Evolutionary conservation across 2,888 invertebrate species (phyloP).

Genomic region (Gasteruption jaculator): DNA sequence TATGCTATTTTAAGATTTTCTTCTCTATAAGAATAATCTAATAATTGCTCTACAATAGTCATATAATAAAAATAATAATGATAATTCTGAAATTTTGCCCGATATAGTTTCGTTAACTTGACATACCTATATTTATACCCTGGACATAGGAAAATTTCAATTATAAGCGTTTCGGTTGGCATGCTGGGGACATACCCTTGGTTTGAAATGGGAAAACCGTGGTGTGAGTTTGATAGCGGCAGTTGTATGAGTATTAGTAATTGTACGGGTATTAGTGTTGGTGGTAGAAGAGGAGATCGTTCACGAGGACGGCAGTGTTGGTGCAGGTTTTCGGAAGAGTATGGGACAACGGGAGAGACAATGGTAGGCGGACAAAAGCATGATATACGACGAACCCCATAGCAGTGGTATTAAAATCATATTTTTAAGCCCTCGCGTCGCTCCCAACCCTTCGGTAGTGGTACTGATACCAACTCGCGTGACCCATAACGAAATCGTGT

Average conservation of each 20-base stretch:
- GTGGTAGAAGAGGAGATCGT: slow-evolving; percentile 12
- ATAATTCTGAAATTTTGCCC: too few relatives aligned
- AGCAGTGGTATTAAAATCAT: slow-evolving; percentile 49
- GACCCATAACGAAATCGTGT: too few relatives aligned
- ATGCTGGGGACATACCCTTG: slow-evolving; percentile 9
- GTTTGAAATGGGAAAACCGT: neutral
- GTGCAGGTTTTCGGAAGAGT: slow-evolving; percentile 32
- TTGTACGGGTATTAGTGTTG: too few relatives aligned
- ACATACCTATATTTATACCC: too few relatives aligned
- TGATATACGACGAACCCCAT: slow-evolving; percentile 45
- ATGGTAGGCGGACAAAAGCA: slow-evolving; percentile 49
- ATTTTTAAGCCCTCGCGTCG: slow-evolving; percentile 42
- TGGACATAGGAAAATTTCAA: slow-evolving; percentile 30
- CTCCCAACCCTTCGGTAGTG: too few relatives aligned
- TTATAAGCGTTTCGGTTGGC: slow-evolving; percentile 28
- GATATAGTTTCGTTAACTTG: too few relatives aligned
- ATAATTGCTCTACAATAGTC: too few relatives aligned
- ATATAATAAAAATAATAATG: too few relatives aligned
- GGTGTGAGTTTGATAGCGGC: slow-evolving; percentile 3
- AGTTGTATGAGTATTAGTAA: too few relatives aligned
- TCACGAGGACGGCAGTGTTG: slow-evolving; percentile 15
- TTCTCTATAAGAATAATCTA: too few relatives aligned
- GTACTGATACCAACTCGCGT: too few relatives aligned
- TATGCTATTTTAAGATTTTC: too few relatives aligned
- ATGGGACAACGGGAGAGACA: slow-evolving; percentile 41